A percentile compares a stretch with the other conserved stretches of the same genome.
Conservation (phyloP, 1,140 invertebrate species). For the Cherax quadricarinatus region DNA sequence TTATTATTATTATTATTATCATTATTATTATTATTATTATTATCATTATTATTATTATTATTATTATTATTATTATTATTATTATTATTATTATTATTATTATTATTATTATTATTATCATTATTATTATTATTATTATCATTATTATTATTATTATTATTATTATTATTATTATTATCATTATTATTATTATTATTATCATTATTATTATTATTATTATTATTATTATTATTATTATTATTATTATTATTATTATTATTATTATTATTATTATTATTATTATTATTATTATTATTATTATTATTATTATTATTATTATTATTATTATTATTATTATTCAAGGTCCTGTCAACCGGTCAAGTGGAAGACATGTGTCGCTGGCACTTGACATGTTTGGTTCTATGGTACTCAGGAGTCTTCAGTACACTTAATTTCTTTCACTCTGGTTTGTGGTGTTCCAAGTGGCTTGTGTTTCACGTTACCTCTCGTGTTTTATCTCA, state of each 20-base stretch:
- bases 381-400: too few relatives aligned
- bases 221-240: background rate
- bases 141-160: background rate
- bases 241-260: background rate
- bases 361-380: too few relatives aligned
- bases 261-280: background rate
- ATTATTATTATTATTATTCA: background rate
- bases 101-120: too few relatives aligned
- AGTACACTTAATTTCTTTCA: too few relatives aligned
- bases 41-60: background rate
- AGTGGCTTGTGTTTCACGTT: too few relatives aligned
- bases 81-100: background rate
- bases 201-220: too few relatives aligned
- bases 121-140: background rate
- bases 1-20: background rate
- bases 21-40: background rate
- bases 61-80: too few relatives aligned
- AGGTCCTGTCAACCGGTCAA: too few relatives aligned
- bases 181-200: background rate
- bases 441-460: too few relatives aligned
- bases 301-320: too few relatives aligned
- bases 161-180: background rate
- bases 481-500: too few relatives aligned
- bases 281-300: background rate
- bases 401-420: too few relatives aligned